Evolutionary conservation across 2,797 vertebrate species (phyloP), one percentile per base, ranked within the genome.

Genomic region (Chelonia mydas): DNA sequence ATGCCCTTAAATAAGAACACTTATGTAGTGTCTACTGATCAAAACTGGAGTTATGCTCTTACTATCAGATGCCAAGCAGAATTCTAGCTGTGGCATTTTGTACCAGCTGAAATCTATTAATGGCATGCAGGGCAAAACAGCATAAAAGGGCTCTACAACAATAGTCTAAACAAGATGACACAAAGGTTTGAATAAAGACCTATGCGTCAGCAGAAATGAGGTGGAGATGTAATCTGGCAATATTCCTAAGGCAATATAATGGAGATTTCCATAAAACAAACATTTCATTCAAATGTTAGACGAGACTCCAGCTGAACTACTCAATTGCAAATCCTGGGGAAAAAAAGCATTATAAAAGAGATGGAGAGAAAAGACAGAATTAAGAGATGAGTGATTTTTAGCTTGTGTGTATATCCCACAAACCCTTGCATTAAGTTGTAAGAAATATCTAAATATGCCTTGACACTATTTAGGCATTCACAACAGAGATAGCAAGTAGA

Each of bases 201-300:
- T 37, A 16, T 93, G 59, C 37, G 49, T 95, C 7, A 23, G 49
- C 68, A 89, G 90, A 89, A 96, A 78, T 53, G 2, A 94, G 90
- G 79, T 54, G 27, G 41, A 91, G 33, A 33, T 53, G 45, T 41
- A 88, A 76, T 81, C 47, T 92, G 68, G 31, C 57, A 88, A 11
- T 94, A 84, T 92, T 93, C 37, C 72, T 82, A 50, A 79, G n/a
- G 55, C 81, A 61, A 25, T 68, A 16, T 53, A 89, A 31, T 92
- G 0, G 0, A 74, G 12, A 93, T 91, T 96, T 90, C 27, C 28
- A 25, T 87, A 31, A 53, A 74, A 3, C 3, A 90, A 59, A 33
- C 2, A 15, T 94, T 93, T 91, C 37, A 78, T 87, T 96, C 41
- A n/a, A 91, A 68, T 86, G 79, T 93, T 87, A 91, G 65, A 47